Conservation (phyloP, 1,140 invertebrate species). For the Papilio polyxenes region DNA sequence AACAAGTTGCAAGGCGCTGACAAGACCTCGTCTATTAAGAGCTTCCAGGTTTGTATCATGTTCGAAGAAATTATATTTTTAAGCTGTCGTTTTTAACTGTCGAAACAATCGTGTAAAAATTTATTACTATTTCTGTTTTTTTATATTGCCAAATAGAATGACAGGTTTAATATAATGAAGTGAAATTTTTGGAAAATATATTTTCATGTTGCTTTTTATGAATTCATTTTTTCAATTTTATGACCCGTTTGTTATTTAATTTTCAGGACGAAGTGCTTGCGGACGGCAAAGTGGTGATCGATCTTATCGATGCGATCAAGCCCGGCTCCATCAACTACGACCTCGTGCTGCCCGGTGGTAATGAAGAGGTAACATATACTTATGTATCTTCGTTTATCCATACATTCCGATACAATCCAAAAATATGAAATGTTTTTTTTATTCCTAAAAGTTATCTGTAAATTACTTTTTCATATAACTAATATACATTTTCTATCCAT, state of each 20-base stretch:
- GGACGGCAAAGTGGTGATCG: conserved; percentile 94
- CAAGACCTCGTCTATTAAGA: conserved; percentile 90
- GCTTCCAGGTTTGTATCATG: conserved; percentile 84
- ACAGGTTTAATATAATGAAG: no score
- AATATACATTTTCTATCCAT: no score
- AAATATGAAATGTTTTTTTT: no score
- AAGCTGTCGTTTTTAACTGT: no score
- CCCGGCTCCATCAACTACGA: conserved; percentile 97
- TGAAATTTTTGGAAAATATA: no score
- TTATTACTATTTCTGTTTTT: no score
- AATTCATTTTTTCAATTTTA: not conserved
- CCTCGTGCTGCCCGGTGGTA: conserved; percentile 89
- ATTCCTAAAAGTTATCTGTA: no score
- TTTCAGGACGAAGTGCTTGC: conserved; percentile 90
- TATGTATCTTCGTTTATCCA: not conserved
- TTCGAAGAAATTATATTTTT: no score
- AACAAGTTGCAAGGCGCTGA: conserved; percentile 91
- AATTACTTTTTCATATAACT: no score
- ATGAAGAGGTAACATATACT: conserved; percentile 86
- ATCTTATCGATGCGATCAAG: conserved; percentile 98
- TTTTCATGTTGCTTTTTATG: no score
- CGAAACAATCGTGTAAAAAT: no score
- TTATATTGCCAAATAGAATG: no score
- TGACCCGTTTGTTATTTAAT: not conserved
- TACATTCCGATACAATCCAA: not conserved